Base-by-base conservation (phyloP, 1,140 invertebrate species). In the Drosophila sp. region DNA sequence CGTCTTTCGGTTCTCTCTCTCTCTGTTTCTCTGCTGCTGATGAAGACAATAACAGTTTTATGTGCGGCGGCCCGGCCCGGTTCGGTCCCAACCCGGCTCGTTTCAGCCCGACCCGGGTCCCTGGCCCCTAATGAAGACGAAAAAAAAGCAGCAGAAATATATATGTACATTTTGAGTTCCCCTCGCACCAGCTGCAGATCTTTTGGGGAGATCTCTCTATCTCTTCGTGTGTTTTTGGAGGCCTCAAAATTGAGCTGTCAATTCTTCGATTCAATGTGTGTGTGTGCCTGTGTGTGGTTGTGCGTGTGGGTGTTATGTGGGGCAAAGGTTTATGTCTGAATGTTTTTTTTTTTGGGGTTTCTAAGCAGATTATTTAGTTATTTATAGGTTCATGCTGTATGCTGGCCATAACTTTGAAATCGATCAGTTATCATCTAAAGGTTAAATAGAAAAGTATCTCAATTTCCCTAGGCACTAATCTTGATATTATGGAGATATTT, bases 11-110 rank as follows among this genome's bases (percentile, higher is more conserved):
- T 17, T 47, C 17, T 50, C 44, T 50, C 44, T 50, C 44, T 50
- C 8, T 27, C 44, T 38, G 35, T 38, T 38, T 60, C 65, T 76
- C 8, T 38, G 35, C 35, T 38, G 66, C 74, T 89, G 84, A 87
- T 87, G 83, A 87, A 87, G 83, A 87, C 83, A 87, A 87, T 87
- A 87, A 87, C 83, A 87, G 83, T 87, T 87, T 87, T 87, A 89
- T 87, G 83, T 87, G 76, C 84, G 84, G 72, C 56, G 35, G 35
- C 35, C 10, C 35, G 35, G 35, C 3, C 66, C 69, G 62, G 35
- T 61, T 6, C 17, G 40, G 40, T 41, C 40, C 47, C 64, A 33
- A 17, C 40, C 68, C 62, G 33, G 56, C 47, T 57, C 56, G 17
- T 17, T 17, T 17, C 0, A 17, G 17, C 57, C 35, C 11, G 66